These are phyloP conservation scores for Gymnothorax reevesii DNA, from an alignment of 2,797 vertebrate species.

Conservation along the genomic window DNA sequence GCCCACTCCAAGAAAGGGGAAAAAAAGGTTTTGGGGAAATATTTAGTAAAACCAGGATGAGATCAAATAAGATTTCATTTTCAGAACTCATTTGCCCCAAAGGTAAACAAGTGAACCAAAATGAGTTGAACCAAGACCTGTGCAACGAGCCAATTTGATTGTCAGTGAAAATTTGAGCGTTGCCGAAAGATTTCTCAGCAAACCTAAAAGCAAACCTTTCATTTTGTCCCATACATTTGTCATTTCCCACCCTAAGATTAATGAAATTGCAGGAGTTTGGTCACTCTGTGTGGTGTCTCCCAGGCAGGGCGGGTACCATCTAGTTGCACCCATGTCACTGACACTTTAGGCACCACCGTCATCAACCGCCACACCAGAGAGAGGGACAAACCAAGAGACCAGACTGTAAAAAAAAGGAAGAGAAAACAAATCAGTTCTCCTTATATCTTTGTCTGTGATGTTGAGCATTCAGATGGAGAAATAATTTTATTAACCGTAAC, in stretches of 20 bases:
- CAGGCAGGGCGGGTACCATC: conserved; percentile 44
- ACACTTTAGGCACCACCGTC: conserved; percentile 56
- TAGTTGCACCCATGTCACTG: conserved; percentile 48
- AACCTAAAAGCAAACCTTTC: neutral
- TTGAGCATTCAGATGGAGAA: neutral
- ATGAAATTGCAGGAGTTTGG: conserved; percentile 23
- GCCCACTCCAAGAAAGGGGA: neutral
- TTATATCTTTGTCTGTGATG: neutral
- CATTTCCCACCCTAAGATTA: neutral
- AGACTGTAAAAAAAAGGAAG: conserved; percentile 32
- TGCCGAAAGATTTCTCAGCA: neutral
- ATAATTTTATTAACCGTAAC: neutral
- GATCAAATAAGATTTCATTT: neutral
- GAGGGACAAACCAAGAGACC: conserved; percentile 43
- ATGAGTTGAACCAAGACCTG: neutral
- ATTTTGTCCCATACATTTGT: neutral
- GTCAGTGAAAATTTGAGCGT: neutral
- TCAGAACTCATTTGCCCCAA: neutral
- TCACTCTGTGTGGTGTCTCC: conserved; percentile 34
- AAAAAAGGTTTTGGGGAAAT: neutral
- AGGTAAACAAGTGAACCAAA: neutral
- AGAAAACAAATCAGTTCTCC: neutral
- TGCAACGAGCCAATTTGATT: neutral
- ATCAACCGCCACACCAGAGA: conserved; percentile 50
- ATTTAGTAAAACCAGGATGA: neutral